These are phyloP conservation scores for Sebastes dallii DNA, from an alignment of 2,797 vertebrate genomes.

Conservation along the genomic window DNA sequence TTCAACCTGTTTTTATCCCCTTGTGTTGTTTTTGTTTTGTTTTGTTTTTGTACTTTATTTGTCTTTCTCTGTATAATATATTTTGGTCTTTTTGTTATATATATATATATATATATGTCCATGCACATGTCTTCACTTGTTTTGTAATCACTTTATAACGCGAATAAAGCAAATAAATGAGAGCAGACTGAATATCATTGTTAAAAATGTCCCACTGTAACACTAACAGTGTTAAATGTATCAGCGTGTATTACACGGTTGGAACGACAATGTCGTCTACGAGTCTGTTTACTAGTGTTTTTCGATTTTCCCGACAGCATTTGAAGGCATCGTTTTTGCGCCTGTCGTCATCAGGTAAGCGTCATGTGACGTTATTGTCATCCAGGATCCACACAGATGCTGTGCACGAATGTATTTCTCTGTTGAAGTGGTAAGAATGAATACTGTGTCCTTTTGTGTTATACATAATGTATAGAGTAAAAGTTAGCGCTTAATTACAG, in stretches of 20 bases:
- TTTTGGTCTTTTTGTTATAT: too few relatives aligned
- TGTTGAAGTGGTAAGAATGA: conserved; percentile 53
- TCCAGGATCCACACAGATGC: conserved; percentile 18
- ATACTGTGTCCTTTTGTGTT: not conserved
- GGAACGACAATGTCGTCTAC: not conserved
- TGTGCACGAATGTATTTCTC: conserved; percentile 21
- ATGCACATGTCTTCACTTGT: too few relatives aligned
- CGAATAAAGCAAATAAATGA: not conserved
- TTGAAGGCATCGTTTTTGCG: conserved; percentile 37
- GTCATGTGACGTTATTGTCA: conserved; percentile 12
- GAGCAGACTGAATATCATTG: not conserved
- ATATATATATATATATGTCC: too few relatives aligned
- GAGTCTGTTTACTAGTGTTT: not conserved
- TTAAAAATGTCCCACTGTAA: not conserved
- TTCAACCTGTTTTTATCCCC: too few relatives aligned
- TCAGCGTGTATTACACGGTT: not conserved
- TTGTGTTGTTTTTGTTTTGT: too few relatives aligned
- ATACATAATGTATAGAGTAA: not conserved
- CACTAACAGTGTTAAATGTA: not conserved
- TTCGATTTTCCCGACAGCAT: not conserved
- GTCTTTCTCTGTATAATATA: too few relatives aligned
- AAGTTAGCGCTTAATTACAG: not conserved
- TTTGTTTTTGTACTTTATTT: too few relatives aligned
- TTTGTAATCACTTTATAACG: too few relatives aligned
- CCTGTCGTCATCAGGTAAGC: conserved; percentile 55